Evolutionary conservation across 1,140 invertebrate species (phyloP).

Genomic region (Eciton burchellii): DNA sequence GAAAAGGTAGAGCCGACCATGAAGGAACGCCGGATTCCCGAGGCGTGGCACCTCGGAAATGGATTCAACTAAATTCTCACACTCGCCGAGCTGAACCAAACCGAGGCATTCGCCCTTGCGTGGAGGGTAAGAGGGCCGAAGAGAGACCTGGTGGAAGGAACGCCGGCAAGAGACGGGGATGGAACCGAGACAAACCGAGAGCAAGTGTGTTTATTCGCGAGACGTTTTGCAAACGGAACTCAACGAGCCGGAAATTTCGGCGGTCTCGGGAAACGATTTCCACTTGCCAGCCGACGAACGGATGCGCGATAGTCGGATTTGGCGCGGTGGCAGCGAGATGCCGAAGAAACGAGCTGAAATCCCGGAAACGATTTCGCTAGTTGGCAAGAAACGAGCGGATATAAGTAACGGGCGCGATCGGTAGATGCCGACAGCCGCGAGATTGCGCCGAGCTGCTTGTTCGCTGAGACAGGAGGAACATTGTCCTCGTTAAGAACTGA

Average conservation of each 20-base stretch:
- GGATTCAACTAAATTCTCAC: conserved; percentile 75
- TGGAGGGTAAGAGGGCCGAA: not conserved
- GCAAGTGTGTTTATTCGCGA: conserved; percentile 37
- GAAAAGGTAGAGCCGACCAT: conserved; percentile 35
- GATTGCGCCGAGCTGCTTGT: conserved; percentile 30
- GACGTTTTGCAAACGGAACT: conserved; percentile 24
- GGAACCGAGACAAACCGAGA: conserved; percentile 13
- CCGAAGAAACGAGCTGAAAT: not conserved
- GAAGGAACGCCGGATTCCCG: conserved; percentile 49
- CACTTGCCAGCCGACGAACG: not conserved
- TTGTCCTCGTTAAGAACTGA: conserved; percentile 34
- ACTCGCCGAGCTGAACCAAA: conserved; percentile 44
- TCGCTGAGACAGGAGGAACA: conserved; percentile 18
- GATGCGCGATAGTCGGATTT: conserved; percentile 14
- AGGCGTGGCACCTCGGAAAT: conserved; percentile 56
- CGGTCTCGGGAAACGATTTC: conserved; percentile 29
- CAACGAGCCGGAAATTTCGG: conserved; percentile 44
- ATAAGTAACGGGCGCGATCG: conserved; percentile 44
- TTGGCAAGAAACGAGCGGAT: conserved; percentile 43
- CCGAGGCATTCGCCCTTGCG: conserved; percentile 15
- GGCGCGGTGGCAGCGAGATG: not conserved
- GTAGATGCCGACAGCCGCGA: conserved; percentile 49
- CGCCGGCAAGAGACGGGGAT: not conserved
- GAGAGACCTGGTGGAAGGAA: not conserved
- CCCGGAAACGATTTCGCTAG: conserved; percentile 33